Evolutionary conservation across 2,888 invertebrate genomes (phyloP), one percentile per base, ranked within the genome.

Genomic region (Physocephala rufipes): DNA sequence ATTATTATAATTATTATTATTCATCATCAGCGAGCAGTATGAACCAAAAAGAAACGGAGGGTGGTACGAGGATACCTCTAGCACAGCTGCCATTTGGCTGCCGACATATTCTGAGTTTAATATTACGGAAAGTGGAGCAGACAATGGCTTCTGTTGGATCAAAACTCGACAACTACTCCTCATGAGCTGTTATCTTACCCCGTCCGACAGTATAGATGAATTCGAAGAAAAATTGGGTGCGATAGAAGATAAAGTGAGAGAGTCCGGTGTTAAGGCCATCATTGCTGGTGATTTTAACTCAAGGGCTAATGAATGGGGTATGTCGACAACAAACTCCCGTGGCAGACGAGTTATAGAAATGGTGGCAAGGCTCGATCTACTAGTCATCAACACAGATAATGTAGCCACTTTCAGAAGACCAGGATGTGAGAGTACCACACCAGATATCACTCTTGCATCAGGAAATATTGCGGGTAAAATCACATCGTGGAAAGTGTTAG

Each of bases 291-390:
- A 72, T 71, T 16, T n/a, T n/a, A n/a, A n/a, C n/a, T n/a, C n/a
- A n/a, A n/a, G n/a, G n/a, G n/a, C n/a, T n/a, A n/a, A n/a, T 1
- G 63, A 70, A 15, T 71, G 64, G 72, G 63, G 67, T 9, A 68
- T 67, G 70, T 15, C 59, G 16, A 69, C 26, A 13, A 71, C 67
- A 2, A 62, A 73, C 43, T 68, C 67, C 3, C 69, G 72, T 70
- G 70, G 72, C 19, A 70, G 71, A 47, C 65, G 59, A 3, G 36
- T 71, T 2, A 21, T 74, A 7, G 62, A 71, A n/a, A 74, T 76
- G 74, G 67, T 72, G 15, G 71, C 71, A 21, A 71, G 73, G 62
- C 55, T 51, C 1, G 74, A 71, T 0, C 71, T 74, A 0, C n/a
- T 59, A 4, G 63, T 74, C 13, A 63, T 36, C 43, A 76, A 72